Percentiles rank a stretch among this genome's conserved stretches.
phyloP scores from a whole-genome alignment of 2,888 invertebrate species.

The Poecilobothrus nobilitatus region DNA sequence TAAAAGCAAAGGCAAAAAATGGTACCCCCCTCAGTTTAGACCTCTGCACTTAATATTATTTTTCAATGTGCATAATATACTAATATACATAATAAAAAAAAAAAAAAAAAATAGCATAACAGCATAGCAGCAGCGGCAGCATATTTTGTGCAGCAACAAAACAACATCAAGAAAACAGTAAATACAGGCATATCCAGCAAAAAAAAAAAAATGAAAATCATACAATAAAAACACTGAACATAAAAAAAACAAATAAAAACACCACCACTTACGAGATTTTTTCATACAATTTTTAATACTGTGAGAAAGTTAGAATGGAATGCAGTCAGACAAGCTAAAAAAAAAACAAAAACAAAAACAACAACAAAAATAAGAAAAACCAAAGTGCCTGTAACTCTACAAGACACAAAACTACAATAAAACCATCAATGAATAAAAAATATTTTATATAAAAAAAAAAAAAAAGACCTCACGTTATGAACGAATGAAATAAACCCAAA shows the following conservation, averaged over 20 bases:
- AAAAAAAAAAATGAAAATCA: background rate
- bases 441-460: constrained; percentile 19
- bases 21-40: background rate
- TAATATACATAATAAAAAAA: background rate
- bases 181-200: constrained; percentile 7
- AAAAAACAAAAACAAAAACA: constrained; percentile 18
- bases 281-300: constrained; percentile 28
- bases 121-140: background rate
- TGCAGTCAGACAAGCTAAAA: constrained; percentile 38
- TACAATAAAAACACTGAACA: background rate
- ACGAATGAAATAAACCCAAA: constrained; percentile 13
- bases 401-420: constrained; percentile 21
- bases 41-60: background rate
- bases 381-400: constrained; percentile 22
- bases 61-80: background rate
- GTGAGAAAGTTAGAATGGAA: constrained; percentile 45
- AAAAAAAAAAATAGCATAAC: background rate
- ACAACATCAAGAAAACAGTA: background rate
- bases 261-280: constrained; percentile 9
- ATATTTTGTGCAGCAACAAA: constrained; percentile 11
- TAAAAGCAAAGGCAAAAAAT: too few relatives aligned
- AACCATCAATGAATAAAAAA: constrained; percentile 17
- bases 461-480: constrained; percentile 20
- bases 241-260: constrained; percentile 14
- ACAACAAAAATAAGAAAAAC: constrained; percentile 18